Evolutionary conservation across 2,888 invertebrate genomes (phyloP), one percentile per base, ranked within the genome.

Genomic region (Brenthis ino): DNA sequence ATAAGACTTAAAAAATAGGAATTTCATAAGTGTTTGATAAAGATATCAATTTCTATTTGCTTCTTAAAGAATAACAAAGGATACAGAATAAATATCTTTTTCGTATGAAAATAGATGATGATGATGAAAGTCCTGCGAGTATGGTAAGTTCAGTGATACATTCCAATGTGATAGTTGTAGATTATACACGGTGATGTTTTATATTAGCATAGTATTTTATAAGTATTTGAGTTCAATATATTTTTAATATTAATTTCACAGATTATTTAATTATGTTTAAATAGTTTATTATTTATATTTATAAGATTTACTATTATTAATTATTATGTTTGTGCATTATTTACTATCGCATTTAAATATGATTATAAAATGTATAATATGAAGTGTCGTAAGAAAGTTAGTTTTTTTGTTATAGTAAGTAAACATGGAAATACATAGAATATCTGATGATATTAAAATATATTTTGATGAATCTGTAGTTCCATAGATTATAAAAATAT

Each of bases 121-220:
- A 43, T 11, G 8, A 43, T 43, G 11, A 43, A 11, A 43, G 37
- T 43, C 37, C 37, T 43, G 37, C 11, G 37, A 43, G 37, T 43
- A 43, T 43, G 37, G 65, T 75, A 56, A 69, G 71, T 72, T 55
- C 56, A 73, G 75, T 76, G 70, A 71, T 73, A 82, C 85, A 85
- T 85, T 85, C 85, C 85, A 76, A 79, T 81, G 77, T 79, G 78
- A 76, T 77, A 71, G 69, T 61, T 53, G 6, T 69, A 67, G 76
- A 79, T 76, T 79, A 80, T 77, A 78, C 78, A 37, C 28, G 64
- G 68, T 57, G 53, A 57, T 63, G 57, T 57, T 53, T 33, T 47
- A 50, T 55, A 24, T 56, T 48, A 33, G 50, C n/a, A 6, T 50
- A 50, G 12, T 47, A 28, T 14, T 48, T 4, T 28, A n/a, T 50